These are phyloP conservation scores for Tortricodes alternella DNA, from an alignment of 2,888 invertebrate species.

Conservation along the genomic window DNA sequence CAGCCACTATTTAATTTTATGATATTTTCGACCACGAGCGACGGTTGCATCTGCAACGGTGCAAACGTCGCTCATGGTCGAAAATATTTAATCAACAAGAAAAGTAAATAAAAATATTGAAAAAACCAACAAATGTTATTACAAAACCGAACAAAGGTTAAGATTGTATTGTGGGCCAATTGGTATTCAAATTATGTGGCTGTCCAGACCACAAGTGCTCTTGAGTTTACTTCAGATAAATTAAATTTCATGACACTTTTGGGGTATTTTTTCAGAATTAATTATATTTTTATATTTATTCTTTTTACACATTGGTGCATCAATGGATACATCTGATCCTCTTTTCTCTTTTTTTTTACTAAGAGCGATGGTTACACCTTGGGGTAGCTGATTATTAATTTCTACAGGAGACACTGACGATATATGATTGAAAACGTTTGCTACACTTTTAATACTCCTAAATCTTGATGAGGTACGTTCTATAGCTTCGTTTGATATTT, in stretches of 20 bases:
- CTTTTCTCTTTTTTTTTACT: background rate
- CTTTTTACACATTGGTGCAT: background rate
- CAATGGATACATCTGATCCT: background rate
- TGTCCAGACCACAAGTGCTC: no score
- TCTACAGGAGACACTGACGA: conserved; percentile 8
- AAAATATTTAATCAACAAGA: no score
- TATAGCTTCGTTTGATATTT: background rate
- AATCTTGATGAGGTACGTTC: background rate
- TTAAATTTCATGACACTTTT: no score
- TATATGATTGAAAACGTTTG: background rate
- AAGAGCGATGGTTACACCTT: no score
- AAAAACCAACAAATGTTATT: no score
- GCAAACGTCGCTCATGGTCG: no score
- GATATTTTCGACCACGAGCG: background rate
- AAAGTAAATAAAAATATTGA: no score
- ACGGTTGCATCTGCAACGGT: no score
- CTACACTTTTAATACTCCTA: background rate
- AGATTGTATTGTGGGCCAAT: no score
- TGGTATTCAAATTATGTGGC: no score
- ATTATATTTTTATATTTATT: background rate
- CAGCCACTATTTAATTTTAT: conserved; percentile 29
- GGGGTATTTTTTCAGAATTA: background rate
- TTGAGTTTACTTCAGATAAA: no score
- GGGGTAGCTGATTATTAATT: background rate
- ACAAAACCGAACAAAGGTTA: no score